Conservation (phyloP, 2,888 invertebrate genomes). For the Vannuccia rotundouncinata region DNA sequence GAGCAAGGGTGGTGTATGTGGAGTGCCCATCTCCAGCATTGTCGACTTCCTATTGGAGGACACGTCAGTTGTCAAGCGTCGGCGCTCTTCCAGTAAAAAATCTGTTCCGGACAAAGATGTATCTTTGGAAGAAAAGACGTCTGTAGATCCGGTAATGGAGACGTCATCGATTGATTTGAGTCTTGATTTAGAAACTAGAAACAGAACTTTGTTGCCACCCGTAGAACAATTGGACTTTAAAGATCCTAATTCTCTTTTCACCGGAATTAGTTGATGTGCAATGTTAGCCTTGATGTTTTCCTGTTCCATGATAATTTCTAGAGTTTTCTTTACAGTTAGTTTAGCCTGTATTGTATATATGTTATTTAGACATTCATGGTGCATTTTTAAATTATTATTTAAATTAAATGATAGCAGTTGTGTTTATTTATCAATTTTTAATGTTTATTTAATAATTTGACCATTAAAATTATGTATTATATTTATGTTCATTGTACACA, state of each 20-base stretch:
- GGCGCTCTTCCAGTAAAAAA: background rate
- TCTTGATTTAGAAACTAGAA: too few species aligned
- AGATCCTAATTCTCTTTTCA: constrained; percentile 3
- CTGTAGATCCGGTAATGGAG: background rate
- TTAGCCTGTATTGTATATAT: too few species aligned
- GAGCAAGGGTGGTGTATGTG: background rate
- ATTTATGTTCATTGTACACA: too few species aligned
- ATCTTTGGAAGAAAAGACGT: background rate
- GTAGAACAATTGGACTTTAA: background rate
- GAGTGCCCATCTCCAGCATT: background rate
- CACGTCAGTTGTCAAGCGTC: background rate
- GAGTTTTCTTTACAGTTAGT: too few species aligned
- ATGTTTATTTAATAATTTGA: too few species aligned
- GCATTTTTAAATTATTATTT: too few species aligned
- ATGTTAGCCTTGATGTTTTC: too few species aligned
- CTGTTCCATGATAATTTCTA: too few species aligned
- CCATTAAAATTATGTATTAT: too few species aligned
- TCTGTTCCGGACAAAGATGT: background rate
- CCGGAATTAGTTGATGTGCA: background rate
- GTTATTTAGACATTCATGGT: too few species aligned
- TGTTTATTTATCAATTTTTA: too few species aligned
- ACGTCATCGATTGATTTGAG: background rate
- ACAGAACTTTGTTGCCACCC: background rate
- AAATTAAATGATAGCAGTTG: too few species aligned
- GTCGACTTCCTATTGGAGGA: constrained; percentile 7